Percentiles rank a stretch among this genome's conserved stretches.
These are phyloP conservation scores for Antheraea yamamai DNA, from an alignment of 2,888 invertebrate genomes.

Conservation along the genomic window DNA sequence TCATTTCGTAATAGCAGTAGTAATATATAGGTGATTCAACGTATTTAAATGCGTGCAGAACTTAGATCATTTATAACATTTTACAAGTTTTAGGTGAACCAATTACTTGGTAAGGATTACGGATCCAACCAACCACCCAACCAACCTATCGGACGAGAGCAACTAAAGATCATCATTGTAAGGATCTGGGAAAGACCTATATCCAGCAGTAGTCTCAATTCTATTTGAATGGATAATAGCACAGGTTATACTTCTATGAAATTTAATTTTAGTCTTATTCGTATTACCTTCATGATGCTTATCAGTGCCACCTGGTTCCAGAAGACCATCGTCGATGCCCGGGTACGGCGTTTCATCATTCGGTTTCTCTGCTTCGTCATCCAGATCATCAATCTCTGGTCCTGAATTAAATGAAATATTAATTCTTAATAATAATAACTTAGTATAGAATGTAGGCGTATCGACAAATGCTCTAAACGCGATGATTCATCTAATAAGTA, in stretches of 20 bases:
- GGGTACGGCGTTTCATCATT: constrained; percentile 66
- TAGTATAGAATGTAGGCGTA: neutral
- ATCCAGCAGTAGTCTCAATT: too few species aligned
- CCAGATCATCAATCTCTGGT: constrained; percentile 82
- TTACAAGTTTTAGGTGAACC: too few species aligned
- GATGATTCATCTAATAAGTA: neutral
- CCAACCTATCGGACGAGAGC: too few species aligned
- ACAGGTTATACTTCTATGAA: neutral
- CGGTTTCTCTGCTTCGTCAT: constrained; percentile 57
- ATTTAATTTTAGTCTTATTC: neutral
- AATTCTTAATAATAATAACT: neutral
- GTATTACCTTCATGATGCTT: constrained; percentile 1
- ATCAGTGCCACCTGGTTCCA: constrained; percentile 47
- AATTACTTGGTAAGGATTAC: too few species aligned
- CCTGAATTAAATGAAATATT: constrained; percentile 44
- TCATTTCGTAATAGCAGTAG: neutral
- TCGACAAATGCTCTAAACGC: neutral
- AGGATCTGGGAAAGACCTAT: too few species aligned
- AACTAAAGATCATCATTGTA: too few species aligned
- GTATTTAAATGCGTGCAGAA: neutral
- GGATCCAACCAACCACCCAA: too few species aligned
- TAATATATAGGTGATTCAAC: neutral
- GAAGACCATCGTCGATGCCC: constrained; percentile 86
- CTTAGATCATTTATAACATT: neutral
- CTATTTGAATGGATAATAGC: too few species aligned